A percentile compares a stretch with the other conserved stretches of the same genome.
Conservation (phyloP, 2,113 vertebrate species). For the Neogale vison region DNA sequence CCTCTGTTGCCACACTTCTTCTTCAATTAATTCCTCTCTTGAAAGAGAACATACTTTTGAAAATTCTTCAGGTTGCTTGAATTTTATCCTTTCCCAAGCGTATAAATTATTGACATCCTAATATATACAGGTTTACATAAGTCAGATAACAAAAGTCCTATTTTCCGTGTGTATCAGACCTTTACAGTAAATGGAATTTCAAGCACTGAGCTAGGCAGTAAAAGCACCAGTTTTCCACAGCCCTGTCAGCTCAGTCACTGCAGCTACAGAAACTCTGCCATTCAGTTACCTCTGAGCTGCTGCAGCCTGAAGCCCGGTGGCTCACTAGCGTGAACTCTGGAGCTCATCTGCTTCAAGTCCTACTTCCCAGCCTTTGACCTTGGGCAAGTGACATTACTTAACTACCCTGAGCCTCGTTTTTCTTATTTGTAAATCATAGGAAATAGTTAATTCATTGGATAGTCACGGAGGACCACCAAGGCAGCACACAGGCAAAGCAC, state of each 20-base stretch:
- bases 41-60: neutral
- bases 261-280: neutral
- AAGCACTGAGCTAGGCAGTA: neutral
- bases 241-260: neutral
- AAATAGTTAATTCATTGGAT: neutral
- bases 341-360: neutral
- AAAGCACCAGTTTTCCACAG: neutral
- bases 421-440: neutral
- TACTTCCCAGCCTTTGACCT: neutral
- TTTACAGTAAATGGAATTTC: neutral
- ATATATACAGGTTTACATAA: neutral
- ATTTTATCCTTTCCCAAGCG: neutral
- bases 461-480: neutral
- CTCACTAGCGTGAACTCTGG: neutral
- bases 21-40: slow-evolving; percentile 1
- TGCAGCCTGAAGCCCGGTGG: neutral
- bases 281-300: neutral
- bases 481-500: neutral
- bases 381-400: neutral
- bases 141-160: neutral
- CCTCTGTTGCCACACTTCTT: neutral
- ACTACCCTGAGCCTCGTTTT: neutral
- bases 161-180: neutral
- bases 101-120: slow-evolving; percentile 6
- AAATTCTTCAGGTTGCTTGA: neutral